phyloP scores from a whole-genome alignment of 1,140 invertebrate species.

The Lycorma delicatula region DNA sequence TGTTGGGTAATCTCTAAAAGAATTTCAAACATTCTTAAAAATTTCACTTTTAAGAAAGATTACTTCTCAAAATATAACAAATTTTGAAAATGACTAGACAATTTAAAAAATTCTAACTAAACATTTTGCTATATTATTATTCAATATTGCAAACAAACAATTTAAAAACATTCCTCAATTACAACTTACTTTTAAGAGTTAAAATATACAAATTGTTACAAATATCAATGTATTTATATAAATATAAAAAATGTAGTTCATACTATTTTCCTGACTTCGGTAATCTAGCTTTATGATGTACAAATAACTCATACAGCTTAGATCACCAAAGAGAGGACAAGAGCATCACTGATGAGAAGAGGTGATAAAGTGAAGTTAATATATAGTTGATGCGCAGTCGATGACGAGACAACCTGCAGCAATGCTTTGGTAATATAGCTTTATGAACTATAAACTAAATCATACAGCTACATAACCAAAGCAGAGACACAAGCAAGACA shows the following conservation, averaged over 20 bases:
- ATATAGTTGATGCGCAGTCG: neutral
- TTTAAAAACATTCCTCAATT: neutral
- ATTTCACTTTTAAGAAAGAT: too few species aligned
- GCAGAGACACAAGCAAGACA: constrained; percentile 30
- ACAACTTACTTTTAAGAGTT: neutral
- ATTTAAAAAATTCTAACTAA: neutral
- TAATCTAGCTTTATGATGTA: constrained; percentile 89
- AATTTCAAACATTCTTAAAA: too few species aligned
- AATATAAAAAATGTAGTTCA: constrained; percentile 2
- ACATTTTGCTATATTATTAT: neutral
- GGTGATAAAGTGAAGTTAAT: neutral
- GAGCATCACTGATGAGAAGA: constrained; percentile 23
- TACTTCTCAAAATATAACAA: too few species aligned
- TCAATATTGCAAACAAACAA: neutral
- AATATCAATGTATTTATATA: neutral
- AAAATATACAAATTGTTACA: neutral
- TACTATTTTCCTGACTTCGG: constrained; percentile 68
- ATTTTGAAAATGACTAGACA: neutral
- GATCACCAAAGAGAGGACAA: constrained; percentile 79
- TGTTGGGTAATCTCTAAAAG: too few species aligned
- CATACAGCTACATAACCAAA: constrained; percentile 46
- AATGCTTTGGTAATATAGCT: constrained; percentile 52
- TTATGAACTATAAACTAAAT: constrained; percentile 42
- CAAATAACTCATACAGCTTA: constrained; percentile 75
- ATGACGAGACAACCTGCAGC: constrained; percentile 20